Evolutionary conservation across 2,113 vertebrate genomes (phyloP), one percentile per base, ranked within the genome.

Genomic region (Epinephelus moara): DNA sequence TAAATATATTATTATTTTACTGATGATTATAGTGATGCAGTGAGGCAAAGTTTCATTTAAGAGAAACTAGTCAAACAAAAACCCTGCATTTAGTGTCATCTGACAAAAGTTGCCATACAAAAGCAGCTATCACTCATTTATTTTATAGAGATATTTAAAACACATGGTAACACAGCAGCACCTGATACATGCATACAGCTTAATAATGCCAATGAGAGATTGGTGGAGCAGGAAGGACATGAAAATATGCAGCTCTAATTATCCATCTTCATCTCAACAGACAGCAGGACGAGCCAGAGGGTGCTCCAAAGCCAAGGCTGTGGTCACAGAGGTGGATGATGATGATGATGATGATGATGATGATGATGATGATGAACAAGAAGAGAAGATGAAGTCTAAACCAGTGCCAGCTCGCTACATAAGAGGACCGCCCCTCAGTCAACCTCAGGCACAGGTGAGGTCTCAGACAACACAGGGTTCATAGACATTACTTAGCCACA

Each of bases 241-340:
- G 33, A 37, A 37, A 37, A 37, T 37, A 37, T 37, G 33, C 33
- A 37, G 33, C 33, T 37, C 33, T 37, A 37, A 37, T 37, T 7
- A 37, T 37, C 33, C 33, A 37, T 1, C 6, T 37, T 1, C 6
- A 53, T 60, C 47, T 80, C 59, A 55, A 18, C 90, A 95, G 93
- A 89, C 81, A 73, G 23, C 72, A 56, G 89, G 76, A 81, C 77
- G 53, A 83, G 85, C 75, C 50, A 76, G 66, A 73, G 60, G 84
- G 7, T 0, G 73, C 11, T 19, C 69, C 66, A 82, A 73, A 87
- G 72, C 81, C 69, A 82, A 71, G 19, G 27, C 71, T 47, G 37
- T 6, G 12, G 42, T 57, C n/a, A 11, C 5, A 19, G 52, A 81
- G 45, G 45, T 6, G 33, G 79, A 69, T 21, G 78, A 85, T 2